Conservation (phyloP, 2,888 invertebrate species). For the Sycophila texana region DNA sequence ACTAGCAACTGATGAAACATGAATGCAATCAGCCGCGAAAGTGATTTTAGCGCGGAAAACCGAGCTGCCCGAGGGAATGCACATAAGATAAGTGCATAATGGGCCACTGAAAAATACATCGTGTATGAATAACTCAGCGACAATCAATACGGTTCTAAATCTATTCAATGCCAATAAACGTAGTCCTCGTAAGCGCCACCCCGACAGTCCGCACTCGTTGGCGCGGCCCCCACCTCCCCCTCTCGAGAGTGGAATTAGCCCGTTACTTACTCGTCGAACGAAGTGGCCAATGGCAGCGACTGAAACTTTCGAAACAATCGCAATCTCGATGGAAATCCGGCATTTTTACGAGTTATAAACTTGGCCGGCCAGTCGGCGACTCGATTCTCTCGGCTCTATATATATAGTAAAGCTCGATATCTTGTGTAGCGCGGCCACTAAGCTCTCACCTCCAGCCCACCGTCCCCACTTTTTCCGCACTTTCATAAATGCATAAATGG, state of each 20-base stretch:
- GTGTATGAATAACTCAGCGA: neutral
- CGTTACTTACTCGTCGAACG: neutral
- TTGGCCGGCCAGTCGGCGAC: neutral
- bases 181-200: no score
- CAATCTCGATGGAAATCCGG: slow-evolving; percentile 1
- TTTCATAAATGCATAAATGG: slow-evolving; percentile 54
- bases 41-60: no score
- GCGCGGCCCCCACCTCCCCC: no score
- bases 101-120: no score
- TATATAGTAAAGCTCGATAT: neutral
- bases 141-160: neutral
- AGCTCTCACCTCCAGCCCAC: neutral
- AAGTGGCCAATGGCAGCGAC: no score
- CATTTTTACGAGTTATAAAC: neutral
- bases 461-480: neutral
- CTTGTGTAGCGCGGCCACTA: neutral
- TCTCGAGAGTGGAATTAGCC: neutral
- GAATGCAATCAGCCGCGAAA: no score
- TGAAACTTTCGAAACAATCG: neutral
- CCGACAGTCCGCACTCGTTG: no score
- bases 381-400: neutral
- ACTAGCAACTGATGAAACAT: no score
- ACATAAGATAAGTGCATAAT: no score
- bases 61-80: no score
- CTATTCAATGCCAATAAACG: slow-evolving; percentile 3